A percentile compares a stretch with the other conserved stretches of the same genome.
These are phyloP conservation scores for Hipparchia sbordonii DNA, from an alignment of 2,888 invertebrate genomes.

Conservation along the genomic window DNA sequence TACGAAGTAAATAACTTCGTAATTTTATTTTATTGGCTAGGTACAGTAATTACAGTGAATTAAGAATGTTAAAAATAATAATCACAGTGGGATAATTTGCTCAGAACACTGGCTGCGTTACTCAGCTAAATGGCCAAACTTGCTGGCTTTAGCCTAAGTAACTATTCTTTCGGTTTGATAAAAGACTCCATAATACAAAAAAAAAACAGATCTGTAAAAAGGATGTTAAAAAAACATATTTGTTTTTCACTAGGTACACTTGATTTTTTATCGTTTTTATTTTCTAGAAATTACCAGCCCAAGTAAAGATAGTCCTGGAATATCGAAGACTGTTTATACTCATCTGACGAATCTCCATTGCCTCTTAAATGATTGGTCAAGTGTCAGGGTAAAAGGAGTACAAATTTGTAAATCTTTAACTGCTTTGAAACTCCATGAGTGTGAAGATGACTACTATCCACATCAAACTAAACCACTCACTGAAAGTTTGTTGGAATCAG, in stretches of 20 bases:
- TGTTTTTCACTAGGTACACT: not conserved
- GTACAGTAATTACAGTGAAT: not conserved
- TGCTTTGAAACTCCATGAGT: constrained; percentile 64
- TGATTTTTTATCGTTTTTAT: constrained; percentile 5
- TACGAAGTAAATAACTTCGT: too few relatives aligned
- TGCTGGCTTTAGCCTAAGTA: too few relatives aligned
- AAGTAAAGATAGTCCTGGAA: constrained; percentile 60
- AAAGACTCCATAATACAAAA: too few relatives aligned
- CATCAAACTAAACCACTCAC: constrained; percentile 58
- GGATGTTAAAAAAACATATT: too few relatives aligned
- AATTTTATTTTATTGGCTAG: not conserved
- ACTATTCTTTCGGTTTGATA: too few relatives aligned
- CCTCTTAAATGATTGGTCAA: constrained; percentile 62
- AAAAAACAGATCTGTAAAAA: too few relatives aligned
- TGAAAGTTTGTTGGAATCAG: constrained; percentile 56
- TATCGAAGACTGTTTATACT: constrained; percentile 68
- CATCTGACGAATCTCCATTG: constrained; percentile 64
- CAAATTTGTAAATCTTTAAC: constrained; percentile 60
- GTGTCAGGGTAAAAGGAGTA: constrained; percentile 61
- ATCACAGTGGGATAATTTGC: too few relatives aligned
- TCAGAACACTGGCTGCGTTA: too few relatives aligned
- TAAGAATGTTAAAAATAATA: too few relatives aligned
- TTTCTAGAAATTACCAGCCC: constrained; percentile 66
- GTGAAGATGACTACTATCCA: constrained; percentile 63
- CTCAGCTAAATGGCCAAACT: too few relatives aligned